Evolutionary conservation across 2,888 invertebrate species (phyloP).

Genomic region (Eristalinus aeneus): DNA sequence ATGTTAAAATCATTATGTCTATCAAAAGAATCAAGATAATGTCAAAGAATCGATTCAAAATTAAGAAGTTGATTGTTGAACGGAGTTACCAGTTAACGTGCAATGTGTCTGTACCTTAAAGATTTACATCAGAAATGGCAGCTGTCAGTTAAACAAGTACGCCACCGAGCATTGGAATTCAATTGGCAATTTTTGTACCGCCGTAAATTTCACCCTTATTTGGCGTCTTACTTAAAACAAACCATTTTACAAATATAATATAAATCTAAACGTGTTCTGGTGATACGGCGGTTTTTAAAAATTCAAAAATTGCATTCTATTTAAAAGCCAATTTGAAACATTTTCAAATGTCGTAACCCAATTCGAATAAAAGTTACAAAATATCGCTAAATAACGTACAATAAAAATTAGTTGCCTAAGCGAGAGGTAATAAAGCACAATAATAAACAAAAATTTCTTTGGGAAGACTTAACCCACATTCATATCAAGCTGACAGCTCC

Average conservation of each 20-base stretch:
- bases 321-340: neutral
- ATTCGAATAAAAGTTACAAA: neutral
- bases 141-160: slow-evolving; percentile 34
- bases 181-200: neutral
- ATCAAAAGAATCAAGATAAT: no score
- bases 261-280: neutral
- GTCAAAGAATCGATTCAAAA: no score
- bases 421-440: neutral
- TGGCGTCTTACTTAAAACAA: neutral
- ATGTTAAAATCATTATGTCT: no score
- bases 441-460: neutral
- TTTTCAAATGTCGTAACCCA: neutral
- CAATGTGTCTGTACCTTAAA: slow-evolving; percentile 36
- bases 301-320: neutral
- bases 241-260: neutral
- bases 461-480: neutral
- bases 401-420: neutral
- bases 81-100: no score
- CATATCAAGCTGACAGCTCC: slow-evolving; percentile 41
- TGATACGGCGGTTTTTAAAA: neutral
- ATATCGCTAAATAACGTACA: neutral
- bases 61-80: no score
- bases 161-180: neutral
- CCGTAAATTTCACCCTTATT: neutral
- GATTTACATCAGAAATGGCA: neutral